Evolutionary conservation across 2,797 vertebrate genomes (phyloP).

Genomic region (Potorous gilbertii): DNA sequence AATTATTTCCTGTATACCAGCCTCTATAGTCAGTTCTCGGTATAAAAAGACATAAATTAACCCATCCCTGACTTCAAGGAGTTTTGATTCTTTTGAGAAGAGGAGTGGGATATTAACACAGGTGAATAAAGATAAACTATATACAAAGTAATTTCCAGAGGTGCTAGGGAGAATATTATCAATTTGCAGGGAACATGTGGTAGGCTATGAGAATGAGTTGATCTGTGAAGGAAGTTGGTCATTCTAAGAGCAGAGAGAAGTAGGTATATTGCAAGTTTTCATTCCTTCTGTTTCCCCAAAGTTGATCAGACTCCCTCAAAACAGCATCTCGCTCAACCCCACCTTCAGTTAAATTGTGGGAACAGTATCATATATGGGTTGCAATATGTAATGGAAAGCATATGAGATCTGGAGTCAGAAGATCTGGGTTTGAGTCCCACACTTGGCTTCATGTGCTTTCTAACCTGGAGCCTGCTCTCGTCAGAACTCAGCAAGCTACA

Average conservation of each 20-base stretch:
- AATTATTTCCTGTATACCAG: background rate
- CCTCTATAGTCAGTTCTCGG: background rate
- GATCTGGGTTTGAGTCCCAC: background rate
- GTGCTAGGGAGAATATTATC: background rate
- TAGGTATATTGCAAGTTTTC: background rate
- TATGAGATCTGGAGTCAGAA: background rate
- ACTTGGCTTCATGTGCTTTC: background rate
- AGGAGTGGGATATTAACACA: background rate
- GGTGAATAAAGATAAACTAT: background rate
- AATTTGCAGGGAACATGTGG: background rate
- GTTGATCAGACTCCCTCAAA: background rate
- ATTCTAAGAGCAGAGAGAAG: background rate
- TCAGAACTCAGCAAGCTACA: background rate
- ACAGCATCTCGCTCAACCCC: background rate
- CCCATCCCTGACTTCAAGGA: background rate
- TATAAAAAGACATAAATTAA: background rate
- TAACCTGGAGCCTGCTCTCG: background rate
- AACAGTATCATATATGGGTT: background rate
- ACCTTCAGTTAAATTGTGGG: background rate
- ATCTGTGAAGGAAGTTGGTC: background rate
- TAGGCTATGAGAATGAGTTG: background rate
- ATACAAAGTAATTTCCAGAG: background rate
- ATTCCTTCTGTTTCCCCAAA: background rate
- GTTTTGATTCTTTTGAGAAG: background rate
- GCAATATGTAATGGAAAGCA: background rate